Base-by-base conservation (phyloP, 2,113 vertebrate genomes). In the Okapia johnstoni region DNA sequence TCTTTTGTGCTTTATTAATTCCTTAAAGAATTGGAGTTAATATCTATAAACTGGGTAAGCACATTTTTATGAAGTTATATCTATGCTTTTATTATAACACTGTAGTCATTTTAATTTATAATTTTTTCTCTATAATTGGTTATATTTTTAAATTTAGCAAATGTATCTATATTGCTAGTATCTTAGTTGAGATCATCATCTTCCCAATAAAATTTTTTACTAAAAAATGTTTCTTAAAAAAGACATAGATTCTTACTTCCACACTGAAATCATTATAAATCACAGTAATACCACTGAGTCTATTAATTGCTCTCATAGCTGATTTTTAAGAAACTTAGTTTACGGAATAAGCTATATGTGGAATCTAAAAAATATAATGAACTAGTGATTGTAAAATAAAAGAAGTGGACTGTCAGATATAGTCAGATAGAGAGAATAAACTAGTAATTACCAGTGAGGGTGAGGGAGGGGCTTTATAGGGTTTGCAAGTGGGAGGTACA, bases 91-190 rank as follows among this genome's bases (percentile, higher is more conserved):
- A 63, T 95, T 96, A 58, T 88, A 85, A 88, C 54, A 61, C 17
- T 91, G 1, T 70, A 70, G 80, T 93, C 10, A 70, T 81, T 97
- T 97, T 93, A 96, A 79, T 88, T 97, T 88, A 26, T 58, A 92
- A 55, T 66, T 2, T 6, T 93, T 97, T 85, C 46, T 88, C 36
- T 3, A 25, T 58, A 95, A 91, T 58, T 90, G 25, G 85, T 83
- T 61, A 58, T 60, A 36, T 54, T 36, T 26, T 92, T 91, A 84
- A 83, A 92, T 95, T 95, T 97, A 50, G 90, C 9, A 84, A 97
- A 61, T 77, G 55, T 58, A 70, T 85, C 28, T 93, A 50, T 55
- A 66, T 79, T 84, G 7, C 57, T 95, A 90, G 6, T 76, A 73
- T 92, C 40, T 28, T 88, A 84, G 52, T 73, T 87, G 25, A 93